Base-by-base conservation (phyloP, 2,888 invertebrate species). In the Chironomus tentans region DNA sequence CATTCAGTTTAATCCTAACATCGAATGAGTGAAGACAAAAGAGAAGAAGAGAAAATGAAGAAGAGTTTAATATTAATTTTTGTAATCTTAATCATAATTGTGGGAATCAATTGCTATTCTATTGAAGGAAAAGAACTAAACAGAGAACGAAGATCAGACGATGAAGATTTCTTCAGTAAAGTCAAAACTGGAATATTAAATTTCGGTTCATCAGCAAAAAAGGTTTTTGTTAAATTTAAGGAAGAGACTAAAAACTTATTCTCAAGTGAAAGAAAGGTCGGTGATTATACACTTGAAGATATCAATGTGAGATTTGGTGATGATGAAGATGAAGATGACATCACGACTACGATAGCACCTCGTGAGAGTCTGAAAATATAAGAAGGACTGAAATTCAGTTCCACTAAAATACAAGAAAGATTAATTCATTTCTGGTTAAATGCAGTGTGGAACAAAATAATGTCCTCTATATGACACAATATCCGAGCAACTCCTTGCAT, bases 231-330 rank as follows among this genome's bases (percentile, higher is more conserved):
- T 4, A 72, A 61, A 12, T 62, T 62, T 2, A 38, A 46, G 12
- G 72, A 72, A 62, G 62, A 72, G 24, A 21, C 62, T 7, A 72
- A 72, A 38, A 72, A 72, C 38, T 22, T 72, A 15, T 61, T 72
- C 38, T 72, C 72, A 18, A 72, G 38, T 15, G 62, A 72, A 6
- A 6, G 72, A 46, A 72, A 28, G 13, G 72, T 72, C 13, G 72
- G 72, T 13, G 72, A 72, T 12, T 72, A 72, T 38, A 21, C 24
- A 46, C 12, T 72, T 4, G 38, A 46, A 12, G 28, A 72, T 13
- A 72, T 72, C 12, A 46, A 72, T 72, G 72, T 72, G 5, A 28
- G 72, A 18, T 56, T 62, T 2, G 38, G 18, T 15, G 61, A 6
- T 7, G 72, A 62, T 15, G 46, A 38, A 1, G 68, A 46, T 2